Evolutionary conservation across 92 coral and sea anemone genomes (phyloP).

Genomic region (Porites evermanni): DNA sequence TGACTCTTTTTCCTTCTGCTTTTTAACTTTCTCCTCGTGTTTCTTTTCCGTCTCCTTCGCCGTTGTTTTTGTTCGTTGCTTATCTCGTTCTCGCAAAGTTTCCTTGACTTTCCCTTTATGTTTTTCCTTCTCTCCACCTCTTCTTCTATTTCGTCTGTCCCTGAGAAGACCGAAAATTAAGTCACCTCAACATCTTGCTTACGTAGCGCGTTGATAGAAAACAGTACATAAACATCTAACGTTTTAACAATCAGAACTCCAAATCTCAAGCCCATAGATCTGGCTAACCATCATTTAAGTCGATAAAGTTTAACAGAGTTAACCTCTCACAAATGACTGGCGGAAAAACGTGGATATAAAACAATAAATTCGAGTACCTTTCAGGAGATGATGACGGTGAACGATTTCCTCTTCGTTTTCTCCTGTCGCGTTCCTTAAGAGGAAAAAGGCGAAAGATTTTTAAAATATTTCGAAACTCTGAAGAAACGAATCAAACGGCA

Average conservation of each 20-base stretch:
- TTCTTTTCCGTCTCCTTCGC: slow-evolving; percentile 40
- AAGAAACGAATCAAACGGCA: neutral
- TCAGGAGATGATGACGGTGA: slow-evolving; percentile 87
- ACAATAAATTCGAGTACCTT: slow-evolving; percentile 46
- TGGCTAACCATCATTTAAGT: no score
- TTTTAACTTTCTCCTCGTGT: slow-evolving; percentile 60
- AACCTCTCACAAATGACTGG: neutral
- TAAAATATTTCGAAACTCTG: neutral
- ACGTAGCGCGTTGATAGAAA: neutral
- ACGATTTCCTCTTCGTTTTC: slow-evolving; percentile 71
- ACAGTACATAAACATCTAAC: neutral
- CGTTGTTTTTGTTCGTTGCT: slow-evolving; percentile 62
- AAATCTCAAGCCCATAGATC: no score
- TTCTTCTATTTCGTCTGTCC: slow-evolving; percentile 68
- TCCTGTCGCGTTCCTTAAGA: slow-evolving; percentile 78
- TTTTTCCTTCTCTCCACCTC: slow-evolving; percentile 54
- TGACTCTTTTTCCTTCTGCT: slow-evolving; percentile 56
- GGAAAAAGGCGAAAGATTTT: neutral
- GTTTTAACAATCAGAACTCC: no score
- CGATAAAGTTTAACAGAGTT: no score
- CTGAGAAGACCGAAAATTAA: slow-evolving; percentile 11
- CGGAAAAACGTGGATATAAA: neutral
- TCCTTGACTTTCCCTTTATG: slow-evolving; percentile 55
- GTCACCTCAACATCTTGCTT: neutral
- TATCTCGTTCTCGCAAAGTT: slow-evolving; percentile 49